phyloP scores from a whole-genome alignment of 53 echinoderm and acorn worm species.

The Echinometra lucunter region DNA sequence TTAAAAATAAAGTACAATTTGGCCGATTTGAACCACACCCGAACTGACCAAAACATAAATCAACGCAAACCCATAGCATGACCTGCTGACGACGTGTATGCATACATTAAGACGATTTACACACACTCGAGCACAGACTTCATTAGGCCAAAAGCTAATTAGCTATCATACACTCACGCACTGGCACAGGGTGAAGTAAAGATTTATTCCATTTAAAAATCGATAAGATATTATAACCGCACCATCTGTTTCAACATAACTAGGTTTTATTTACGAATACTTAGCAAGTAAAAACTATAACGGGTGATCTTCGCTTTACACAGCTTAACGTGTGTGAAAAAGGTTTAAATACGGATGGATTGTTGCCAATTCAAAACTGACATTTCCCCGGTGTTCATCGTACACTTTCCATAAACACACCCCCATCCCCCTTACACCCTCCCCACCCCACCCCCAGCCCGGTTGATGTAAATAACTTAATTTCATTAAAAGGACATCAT shows the following conservation, averaged over 20 bases:
- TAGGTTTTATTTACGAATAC: not conserved
- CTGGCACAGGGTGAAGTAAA: not conserved
- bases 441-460: no score
- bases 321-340: no score
- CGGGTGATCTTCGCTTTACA: not conserved
- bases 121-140: not conserved
- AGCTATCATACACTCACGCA: not conserved
- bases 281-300: not conserved
- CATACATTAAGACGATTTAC: not conserved
- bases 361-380: no score
- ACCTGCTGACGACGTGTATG: not conserved
- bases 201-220: constrained; percentile 12
- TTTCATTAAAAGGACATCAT: no score
- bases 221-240: not conserved
- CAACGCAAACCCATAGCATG: not conserved
- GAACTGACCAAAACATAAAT: not conserved
- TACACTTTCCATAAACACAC: no score
- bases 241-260: constrained; percentile 11
- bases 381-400: no score
- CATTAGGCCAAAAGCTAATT: constrained; percentile 2
- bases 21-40: not conserved
- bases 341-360: no score
- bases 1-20: not conserved
- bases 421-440: no score
- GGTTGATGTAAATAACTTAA: no score